Conservation (phyloP, 2,797 vertebrate genomes). For the Hyperoplus immaculatus region DNA sequence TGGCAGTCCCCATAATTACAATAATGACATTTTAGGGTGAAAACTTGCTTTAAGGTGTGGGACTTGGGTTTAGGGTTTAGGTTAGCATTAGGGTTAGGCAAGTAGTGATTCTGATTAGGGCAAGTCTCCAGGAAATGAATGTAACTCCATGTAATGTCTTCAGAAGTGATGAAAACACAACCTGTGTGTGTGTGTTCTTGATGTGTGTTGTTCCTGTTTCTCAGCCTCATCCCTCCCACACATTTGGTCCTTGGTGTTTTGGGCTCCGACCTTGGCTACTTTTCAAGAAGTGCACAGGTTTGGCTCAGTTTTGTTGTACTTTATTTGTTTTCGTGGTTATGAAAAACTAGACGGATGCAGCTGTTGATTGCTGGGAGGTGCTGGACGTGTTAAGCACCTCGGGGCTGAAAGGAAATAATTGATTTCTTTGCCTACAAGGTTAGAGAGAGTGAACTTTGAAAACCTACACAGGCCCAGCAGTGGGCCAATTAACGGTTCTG, state of each 20-base stretch:
- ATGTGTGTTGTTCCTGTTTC: not conserved
- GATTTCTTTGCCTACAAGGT: slow-evolving; percentile 67
- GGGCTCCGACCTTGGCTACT: slow-evolving; percentile 53
- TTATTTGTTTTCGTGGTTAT: slow-evolving; percentile 20
- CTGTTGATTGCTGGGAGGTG: slow-evolving; percentile 52
- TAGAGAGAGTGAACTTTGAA: slow-evolving; percentile 50
- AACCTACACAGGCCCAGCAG: slow-evolving; percentile 50
- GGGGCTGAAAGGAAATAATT: slow-evolving; percentile 65
- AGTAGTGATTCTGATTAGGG: no score
- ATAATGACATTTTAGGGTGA: no score
- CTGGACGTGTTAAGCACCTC: slow-evolving; percentile 44
- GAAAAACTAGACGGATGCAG: slow-evolving; percentile 46
- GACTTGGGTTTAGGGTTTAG: no score
- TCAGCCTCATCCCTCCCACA: slow-evolving; percentile 40
- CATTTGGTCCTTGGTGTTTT: slow-evolving; percentile 29
- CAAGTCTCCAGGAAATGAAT: no score
- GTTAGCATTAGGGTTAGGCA: no score
- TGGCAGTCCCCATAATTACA: no score
- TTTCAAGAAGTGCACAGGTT: slow-evolving; percentile 31
- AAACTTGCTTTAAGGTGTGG: no score
- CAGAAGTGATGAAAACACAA: no score
- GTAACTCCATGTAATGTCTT: no score
- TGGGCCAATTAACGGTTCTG: slow-evolving; percentile 52
- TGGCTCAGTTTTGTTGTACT: slow-evolving; percentile 28
- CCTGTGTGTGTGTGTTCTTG: no score